Evolutionary conservation across 2,797 vertebrate species (phyloP).

Genomic region (Otus scops): DNA sequence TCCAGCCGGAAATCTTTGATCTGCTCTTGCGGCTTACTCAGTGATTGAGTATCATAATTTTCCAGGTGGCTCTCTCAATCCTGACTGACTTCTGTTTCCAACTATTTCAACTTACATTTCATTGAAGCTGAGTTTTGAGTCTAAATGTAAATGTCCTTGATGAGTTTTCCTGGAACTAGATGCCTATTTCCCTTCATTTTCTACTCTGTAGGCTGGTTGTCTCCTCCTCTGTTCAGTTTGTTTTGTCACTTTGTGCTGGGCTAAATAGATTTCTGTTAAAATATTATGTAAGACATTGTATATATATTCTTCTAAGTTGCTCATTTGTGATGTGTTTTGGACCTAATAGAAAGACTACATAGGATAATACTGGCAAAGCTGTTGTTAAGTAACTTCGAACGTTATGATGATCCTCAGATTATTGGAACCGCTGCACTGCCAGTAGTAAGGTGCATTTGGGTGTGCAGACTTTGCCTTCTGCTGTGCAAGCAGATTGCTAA

Average conservation of each 20-base stretch:
- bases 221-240: not conserved
- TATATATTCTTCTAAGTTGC: not conserved
- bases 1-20: not conserved
- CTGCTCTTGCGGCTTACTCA: not conserved
- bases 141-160: not conserved
- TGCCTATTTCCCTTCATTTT: not conserved
- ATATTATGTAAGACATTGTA: not conserved
- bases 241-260: not conserved
- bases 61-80: not conserved
- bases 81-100: not conserved
- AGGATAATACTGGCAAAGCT: not conserved
- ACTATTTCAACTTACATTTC: not conserved
- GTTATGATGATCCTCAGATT: not conserved
- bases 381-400: not conserved
- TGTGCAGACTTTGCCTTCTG: not conserved
- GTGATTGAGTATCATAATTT: not conserved
- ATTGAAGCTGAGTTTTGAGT: not conserved
- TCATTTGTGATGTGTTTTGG: not conserved
- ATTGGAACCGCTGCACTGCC: rapidly evolving
- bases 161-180: not conserved
- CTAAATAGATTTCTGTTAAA: not conserved
- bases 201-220: not conserved
- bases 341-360: not conserved
- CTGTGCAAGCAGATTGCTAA: not conserved
- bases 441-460: not conserved